Conservation (phyloP, 2,113 vertebrate species). For the Heterotis niloticus region DNA sequence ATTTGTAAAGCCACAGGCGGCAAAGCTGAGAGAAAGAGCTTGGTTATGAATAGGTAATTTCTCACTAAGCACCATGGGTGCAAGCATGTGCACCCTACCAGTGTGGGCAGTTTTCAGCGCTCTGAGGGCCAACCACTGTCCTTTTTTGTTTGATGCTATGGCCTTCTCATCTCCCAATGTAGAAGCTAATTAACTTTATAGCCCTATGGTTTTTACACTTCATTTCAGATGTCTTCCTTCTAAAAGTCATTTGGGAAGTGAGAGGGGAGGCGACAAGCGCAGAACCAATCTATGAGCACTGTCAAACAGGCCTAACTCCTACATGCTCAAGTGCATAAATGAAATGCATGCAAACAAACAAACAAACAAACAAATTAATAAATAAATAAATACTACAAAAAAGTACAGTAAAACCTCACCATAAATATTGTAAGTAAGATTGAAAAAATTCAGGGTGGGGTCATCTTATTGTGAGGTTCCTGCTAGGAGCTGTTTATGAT, state of each 20-base stretch:
- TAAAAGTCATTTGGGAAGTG: constrained; percentile 2
- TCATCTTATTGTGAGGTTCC: no score
- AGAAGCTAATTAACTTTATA: background rate
- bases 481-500: no score
- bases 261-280: background rate
- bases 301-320: background rate
- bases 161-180: no score
- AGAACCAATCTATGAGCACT: background rate
- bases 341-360: background rate
- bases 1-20: background rate
- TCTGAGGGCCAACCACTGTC: background rate
- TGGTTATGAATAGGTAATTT: background rate
- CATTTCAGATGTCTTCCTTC: background rate
- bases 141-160: background rate
- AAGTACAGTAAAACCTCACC: no score
- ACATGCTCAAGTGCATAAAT: background rate
- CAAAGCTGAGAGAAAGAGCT: background rate
- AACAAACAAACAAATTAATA: no score
- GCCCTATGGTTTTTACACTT: background rate
- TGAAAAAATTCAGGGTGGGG: no score
- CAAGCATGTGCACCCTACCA: background rate
- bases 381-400: no score
- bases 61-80: background rate
- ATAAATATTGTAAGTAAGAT: no score
- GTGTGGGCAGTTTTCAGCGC: background rate